Evolutionary conservation across 2,888 invertebrate species (phyloP).

Genomic region (Macrosoma leucophasiata): DNA sequence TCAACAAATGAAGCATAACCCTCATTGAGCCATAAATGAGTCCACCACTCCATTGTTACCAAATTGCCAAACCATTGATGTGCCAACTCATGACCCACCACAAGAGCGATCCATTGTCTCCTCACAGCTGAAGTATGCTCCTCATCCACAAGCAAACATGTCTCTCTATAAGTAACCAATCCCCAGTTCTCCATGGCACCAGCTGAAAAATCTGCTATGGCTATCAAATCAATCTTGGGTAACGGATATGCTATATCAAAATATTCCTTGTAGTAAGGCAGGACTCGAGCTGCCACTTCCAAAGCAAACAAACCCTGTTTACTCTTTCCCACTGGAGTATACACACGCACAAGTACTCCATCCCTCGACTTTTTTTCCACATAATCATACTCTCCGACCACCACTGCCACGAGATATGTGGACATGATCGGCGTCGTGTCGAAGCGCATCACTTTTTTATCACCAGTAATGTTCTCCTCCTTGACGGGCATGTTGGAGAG

Average conservation of each 20-base stretch:
- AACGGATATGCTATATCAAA: conserved; percentile 96
- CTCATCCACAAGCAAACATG: conserved; percentile 92
- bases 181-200: conserved; percentile 99
- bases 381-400: conserved; percentile 96
- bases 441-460: conserved; percentile 79
- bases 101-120: conserved; percentile 90
- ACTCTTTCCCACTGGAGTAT: conserved; percentile 92
- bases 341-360: conserved; percentile 88
- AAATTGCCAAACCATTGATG: conserved; percentile 99
- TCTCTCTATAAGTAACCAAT: conserved; percentile 93
- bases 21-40: conserved; percentile 96
- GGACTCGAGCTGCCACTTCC: conserved; percentile 91
- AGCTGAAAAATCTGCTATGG: conserved; percentile 95
- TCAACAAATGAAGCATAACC: conserved; percentile 98
- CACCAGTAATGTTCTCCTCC: conserved; percentile 57
- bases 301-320: conserved; percentile 95
- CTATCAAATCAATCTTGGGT: conserved; percentile 97
- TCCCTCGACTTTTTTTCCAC: conserved; percentile 90
- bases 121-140: conserved; percentile 90
- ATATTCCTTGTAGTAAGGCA: conserved; percentile 96
- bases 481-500: conserved; percentile 93
- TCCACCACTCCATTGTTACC: conserved; percentile 99
- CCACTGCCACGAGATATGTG: conserved; percentile 94
- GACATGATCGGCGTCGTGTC: conserved; percentile 95
- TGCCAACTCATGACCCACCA: conserved; percentile 94